Evolutionary conservation across 1,140 invertebrate species (phyloP).

Genomic region (Drosophila sp.): DNA sequence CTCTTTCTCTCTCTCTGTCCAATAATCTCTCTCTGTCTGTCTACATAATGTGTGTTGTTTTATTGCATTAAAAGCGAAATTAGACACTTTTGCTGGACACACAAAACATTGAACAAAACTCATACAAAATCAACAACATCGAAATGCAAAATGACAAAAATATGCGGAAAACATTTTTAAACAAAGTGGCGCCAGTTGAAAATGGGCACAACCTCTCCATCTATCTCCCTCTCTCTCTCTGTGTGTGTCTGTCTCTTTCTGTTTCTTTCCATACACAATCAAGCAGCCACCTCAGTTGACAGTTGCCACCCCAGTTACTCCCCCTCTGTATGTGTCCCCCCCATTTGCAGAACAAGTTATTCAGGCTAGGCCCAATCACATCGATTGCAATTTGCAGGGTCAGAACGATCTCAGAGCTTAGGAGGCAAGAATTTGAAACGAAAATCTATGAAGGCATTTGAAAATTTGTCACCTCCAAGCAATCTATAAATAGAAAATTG

Average conservation of each 20-base stretch:
- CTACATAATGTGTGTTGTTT: constrained; percentile 45
- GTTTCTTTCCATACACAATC: not conserved
- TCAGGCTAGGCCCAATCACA: constrained; percentile 9
- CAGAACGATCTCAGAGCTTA: not conserved
- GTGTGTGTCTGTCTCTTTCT: not conserved
- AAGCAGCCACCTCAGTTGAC: not conserved
- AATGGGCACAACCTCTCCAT: constrained; percentile 64
- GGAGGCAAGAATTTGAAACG: not conserved
- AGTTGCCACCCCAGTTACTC: constrained; percentile 7
- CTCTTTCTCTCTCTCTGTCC: not conserved
- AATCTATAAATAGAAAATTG: not conserved
- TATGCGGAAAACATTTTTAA: constrained; percentile 72
- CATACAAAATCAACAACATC: constrained; percentile 24
- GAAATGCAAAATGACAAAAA: constrained; percentile 71
- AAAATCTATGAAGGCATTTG: not conserved
- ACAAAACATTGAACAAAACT: constrained; percentile 24
- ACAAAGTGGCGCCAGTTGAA: constrained; percentile 64
- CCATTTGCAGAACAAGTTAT: constrained; percentile 1
- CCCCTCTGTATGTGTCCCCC: not conserved
- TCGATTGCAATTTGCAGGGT: constrained; percentile 8
- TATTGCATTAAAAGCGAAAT: constrained; percentile 61
- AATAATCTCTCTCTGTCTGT: not conserved
- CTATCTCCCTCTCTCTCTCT: not conserved
- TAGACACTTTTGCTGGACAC: constrained; percentile 72
- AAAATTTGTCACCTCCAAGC: not conserved